Conservation (phyloP, 2,797 vertebrate species). For the Apodemus agrarius region DNA sequence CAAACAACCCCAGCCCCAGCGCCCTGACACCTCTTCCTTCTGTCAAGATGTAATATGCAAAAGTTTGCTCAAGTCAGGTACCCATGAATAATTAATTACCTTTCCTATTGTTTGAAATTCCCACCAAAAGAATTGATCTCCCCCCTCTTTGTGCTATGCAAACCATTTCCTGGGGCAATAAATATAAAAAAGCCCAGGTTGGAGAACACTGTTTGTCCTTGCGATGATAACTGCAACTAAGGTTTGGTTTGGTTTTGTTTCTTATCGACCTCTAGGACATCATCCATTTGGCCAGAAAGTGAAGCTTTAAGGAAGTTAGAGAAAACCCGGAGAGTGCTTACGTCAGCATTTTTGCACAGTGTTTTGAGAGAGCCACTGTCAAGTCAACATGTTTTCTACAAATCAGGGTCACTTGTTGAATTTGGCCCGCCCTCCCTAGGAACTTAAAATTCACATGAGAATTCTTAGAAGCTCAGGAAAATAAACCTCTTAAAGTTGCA, state of each 20-base stretch:
- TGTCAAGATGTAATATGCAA: background rate
- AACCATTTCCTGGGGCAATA: conserved; percentile 1
- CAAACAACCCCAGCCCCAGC: background rate
- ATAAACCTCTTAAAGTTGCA: background rate
- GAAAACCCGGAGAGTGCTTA: background rate
- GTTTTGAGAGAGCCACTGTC: background rate
- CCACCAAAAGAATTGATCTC: background rate
- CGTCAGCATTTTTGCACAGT: conserved; percentile 15
- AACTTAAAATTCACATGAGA: background rate
- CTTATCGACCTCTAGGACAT: background rate
- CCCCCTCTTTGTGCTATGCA: background rate
- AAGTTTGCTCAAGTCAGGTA: conserved; percentile 33
- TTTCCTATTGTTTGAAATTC: conserved; percentile 3
- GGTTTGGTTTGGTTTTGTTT: background rate
- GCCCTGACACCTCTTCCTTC: background rate
- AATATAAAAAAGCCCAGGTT: conserved; percentile 1
- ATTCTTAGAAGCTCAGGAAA: background rate
- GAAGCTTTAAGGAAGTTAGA: background rate
- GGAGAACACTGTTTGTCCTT: background rate
- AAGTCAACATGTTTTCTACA: background rate
- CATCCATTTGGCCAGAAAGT: background rate
- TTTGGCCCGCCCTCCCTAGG: background rate
- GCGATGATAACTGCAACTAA: background rate
- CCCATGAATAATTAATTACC: background rate
- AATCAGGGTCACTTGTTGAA: background rate